Conservation (phyloP, 2,888 invertebrate genomes). For the Caenorhabditis doughertyi region DNA sequence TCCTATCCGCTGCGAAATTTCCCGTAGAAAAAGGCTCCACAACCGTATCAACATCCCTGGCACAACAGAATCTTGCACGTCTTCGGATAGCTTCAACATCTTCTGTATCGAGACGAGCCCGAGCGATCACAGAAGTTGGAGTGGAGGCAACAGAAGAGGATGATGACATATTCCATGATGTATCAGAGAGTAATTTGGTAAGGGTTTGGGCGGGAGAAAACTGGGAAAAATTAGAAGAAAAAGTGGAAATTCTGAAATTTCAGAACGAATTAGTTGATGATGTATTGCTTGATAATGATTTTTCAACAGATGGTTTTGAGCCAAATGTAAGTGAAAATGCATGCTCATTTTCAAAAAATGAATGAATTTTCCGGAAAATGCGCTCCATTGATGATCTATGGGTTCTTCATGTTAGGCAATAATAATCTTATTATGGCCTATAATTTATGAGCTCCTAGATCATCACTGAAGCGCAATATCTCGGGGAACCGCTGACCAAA, state of each 20-base stretch:
- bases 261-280: conserved; percentile 57
- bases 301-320: not conserved
- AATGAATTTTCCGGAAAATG: no score
- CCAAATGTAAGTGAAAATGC: conserved; percentile 6
- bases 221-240: no score
- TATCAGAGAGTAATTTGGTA: conserved; percentile 17
- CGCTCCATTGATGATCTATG: no score
- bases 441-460: no score
- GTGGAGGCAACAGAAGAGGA: conserved; percentile 63
- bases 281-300: conserved; percentile 31
- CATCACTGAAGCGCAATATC: no score
- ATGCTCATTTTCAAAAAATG: not conserved
- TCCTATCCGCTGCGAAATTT: conserved; percentile 68
- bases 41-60: not conserved
- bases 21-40: conserved; percentile 39
- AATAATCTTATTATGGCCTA: no score
- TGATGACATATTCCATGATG: conserved; percentile 60
- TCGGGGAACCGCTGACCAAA: no score
- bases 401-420: no score
- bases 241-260: not conserved
- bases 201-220: not conserved
- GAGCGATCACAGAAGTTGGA: conserved; percentile 58
- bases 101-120: not conserved
- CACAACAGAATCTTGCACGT: conserved; percentile 51
- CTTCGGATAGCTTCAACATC: conserved; percentile 34